Conservation (phyloP, 2,888 invertebrate genomes). For the Rhaphigaster nebulosa region DNA sequence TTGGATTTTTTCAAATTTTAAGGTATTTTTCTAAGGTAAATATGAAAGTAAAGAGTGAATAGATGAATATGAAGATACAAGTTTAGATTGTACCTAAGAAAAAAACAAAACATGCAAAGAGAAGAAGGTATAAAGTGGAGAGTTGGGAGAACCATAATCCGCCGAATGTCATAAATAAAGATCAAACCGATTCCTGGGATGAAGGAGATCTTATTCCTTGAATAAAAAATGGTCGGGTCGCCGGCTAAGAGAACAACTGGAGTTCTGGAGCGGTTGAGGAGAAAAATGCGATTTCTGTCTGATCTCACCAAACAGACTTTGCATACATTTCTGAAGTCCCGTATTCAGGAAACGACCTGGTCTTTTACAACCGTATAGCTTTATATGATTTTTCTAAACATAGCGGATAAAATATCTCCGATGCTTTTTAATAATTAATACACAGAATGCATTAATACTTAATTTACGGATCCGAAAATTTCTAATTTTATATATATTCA, state of each 20-base stretch:
- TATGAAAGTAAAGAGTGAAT: no score
- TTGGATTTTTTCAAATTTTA: no score
- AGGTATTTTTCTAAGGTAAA: not conserved
- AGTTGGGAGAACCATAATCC: not conserved
- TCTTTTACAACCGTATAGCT: not conserved
- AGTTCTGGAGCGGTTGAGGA: not conserved
- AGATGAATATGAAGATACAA: no score
- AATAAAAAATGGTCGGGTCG: not conserved
- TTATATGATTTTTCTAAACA: not conserved
- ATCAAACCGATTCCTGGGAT: not conserved
- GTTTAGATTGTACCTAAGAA: not conserved
- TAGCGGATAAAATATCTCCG: no score
- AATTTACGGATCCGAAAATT: no score
- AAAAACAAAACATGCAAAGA: not conserved
- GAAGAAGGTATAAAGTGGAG: not conserved
- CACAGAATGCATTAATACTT: no score
- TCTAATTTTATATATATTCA: no score
- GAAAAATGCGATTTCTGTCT: not conserved
- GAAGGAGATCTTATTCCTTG: not conserved
- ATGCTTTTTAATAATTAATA: no score
- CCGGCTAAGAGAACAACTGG: not conserved
- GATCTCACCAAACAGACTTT: not conserved
- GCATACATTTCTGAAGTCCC: not conserved
- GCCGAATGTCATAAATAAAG: not conserved
- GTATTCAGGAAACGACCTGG: not conserved